Percentiles rank a stretch among this genome's conserved stretches.
Conservation (phyloP, 2,113 vertebrate species). For the Apodemus speciosus region DNA sequence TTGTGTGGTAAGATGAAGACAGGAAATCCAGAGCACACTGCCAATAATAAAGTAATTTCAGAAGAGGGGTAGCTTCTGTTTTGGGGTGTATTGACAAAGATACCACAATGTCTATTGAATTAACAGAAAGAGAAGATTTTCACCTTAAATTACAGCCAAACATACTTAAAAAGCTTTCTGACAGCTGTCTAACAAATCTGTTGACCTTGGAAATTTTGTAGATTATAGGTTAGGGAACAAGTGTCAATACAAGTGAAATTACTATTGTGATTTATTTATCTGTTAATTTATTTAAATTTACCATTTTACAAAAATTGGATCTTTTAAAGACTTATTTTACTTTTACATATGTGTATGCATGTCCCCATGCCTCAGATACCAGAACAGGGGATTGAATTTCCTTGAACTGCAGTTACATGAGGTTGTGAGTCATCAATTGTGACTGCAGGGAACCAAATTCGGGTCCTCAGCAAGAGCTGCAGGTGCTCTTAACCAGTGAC, state of each 20-base stretch:
- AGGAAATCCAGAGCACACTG: not conserved
- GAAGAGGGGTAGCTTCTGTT: not conserved
- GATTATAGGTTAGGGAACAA: not conserved
- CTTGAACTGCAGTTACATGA: not conserved
- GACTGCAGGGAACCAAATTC: not conserved
- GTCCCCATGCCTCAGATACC: not conserved
- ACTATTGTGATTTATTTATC: not conserved
- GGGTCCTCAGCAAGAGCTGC: not conserved
- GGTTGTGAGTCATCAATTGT: not conserved
- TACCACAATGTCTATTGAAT: not conserved
- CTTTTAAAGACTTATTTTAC: not conserved
- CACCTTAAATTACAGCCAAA: not conserved
- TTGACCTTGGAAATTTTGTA: not conserved
- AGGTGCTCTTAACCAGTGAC: not conserved
- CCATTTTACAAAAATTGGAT: not conserved
- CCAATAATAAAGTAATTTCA: not conserved
- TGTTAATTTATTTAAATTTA: not conserved
- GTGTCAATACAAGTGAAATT: no score
- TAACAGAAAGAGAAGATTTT: not conserved
- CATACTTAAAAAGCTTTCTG: not conserved
- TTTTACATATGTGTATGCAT: not conserved
- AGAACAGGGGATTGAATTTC: not conserved
- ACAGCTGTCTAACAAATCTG: not conserved
- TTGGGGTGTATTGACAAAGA: not conserved
- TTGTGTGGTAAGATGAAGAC: not conserved